Evolutionary conservation across 1,140 invertebrate genomes (phyloP).

Genomic region (Babylonia areolata): DNA sequence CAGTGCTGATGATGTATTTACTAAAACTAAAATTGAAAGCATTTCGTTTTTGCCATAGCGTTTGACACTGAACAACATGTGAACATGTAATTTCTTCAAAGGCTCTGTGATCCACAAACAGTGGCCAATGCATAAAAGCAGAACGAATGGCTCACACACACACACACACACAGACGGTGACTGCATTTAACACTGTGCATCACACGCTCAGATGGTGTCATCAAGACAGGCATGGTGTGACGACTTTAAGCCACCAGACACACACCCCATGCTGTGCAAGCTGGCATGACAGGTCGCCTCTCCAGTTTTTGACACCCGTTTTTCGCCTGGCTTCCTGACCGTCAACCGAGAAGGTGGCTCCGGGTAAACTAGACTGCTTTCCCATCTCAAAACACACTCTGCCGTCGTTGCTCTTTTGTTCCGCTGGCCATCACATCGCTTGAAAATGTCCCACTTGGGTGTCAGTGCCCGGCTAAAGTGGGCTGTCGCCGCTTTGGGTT

Average conservation of each 20-base stretch:
- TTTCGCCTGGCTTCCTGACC: background rate
- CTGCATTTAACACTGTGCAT: background rate
- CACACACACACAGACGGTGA: background rate
- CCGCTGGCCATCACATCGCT: background rate
- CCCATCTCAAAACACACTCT: background rate
- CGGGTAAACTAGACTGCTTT: background rate
- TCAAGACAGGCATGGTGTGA: background rate
- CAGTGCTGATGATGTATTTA: too few species aligned
- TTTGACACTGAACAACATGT: too few species aligned
- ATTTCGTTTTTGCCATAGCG: too few species aligned
- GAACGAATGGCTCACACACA: too few species aligned
- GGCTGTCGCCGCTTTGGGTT: background rate
- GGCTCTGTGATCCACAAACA: too few species aligned
- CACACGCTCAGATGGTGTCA: background rate
- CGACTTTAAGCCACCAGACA: background rate
- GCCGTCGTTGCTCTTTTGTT: background rate
- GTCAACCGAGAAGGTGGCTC: constrained; percentile 8
- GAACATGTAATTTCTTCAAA: too few species aligned
- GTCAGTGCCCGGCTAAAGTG: background rate
- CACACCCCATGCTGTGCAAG: background rate
- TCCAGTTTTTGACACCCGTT: background rate
- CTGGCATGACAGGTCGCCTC: background rate
- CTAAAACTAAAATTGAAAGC: too few species aligned
- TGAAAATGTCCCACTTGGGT: background rate
- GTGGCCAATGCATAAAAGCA: too few species aligned